These are phyloP conservation scores for Synergus itoensis DNA, from an alignment of 2,888 invertebrate genomes.

Conservation along the genomic window DNA sequence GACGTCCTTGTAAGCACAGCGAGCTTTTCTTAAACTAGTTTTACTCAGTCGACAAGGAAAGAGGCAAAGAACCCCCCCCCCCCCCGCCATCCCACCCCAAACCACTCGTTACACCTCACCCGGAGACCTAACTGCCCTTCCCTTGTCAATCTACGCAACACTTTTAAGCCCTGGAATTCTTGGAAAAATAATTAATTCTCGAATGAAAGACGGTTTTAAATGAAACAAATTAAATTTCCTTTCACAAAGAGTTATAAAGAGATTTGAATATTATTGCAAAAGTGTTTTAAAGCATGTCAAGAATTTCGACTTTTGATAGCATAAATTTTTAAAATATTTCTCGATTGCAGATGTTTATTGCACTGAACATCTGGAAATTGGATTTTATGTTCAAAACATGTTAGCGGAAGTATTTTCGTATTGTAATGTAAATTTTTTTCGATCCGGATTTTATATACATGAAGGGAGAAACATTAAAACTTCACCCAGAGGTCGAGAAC, in stretches of 20 bases:
- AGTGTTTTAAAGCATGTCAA: neutral
- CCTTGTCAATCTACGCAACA: constrained; percentile 32
- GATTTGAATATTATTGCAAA: neutral
- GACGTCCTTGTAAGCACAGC: constrained; percentile 23
- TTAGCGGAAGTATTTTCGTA: too few species aligned
- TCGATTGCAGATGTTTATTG: too few species aligned
- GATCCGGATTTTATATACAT: neutral
- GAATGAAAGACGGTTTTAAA: constrained; percentile 57
- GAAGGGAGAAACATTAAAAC: neutral
- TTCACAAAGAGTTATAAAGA: neutral
- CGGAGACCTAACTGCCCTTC: neutral
- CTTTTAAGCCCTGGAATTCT: constrained; percentile 44
- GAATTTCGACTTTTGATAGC: neutral
- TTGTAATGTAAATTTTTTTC: neutral
- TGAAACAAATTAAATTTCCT: constrained; percentile 6
- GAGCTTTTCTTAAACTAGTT: constrained; percentile 51
- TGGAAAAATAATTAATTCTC: constrained; percentile 59
- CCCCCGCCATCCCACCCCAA: neutral
- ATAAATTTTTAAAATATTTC: too few species aligned
- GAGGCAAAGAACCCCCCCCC: neutral
- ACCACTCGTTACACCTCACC: neutral
- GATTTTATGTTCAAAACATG: too few species aligned
- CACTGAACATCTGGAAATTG: too few species aligned
- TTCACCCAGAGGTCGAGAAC: neutral
- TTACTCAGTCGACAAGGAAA: constrained; percentile 33